These are phyloP conservation scores for Morelia viridis DNA, from an alignment of 2,797 vertebrate genomes.

Conservation along the genomic window DNA sequence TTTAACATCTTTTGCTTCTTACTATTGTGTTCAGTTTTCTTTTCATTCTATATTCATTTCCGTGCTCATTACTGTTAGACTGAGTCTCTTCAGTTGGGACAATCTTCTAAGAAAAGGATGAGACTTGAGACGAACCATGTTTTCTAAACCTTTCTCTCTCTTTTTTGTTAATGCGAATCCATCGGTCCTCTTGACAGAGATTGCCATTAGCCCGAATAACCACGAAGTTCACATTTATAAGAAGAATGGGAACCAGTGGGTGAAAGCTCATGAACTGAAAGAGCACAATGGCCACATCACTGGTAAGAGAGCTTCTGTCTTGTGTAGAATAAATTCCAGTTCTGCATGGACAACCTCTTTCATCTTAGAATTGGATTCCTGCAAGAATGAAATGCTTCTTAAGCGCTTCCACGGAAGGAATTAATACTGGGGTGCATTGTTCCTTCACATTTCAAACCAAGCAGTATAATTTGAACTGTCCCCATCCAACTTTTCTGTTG, in stretches of 20 bases:
- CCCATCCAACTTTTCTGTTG: background rate
- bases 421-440: no score
- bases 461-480: background rate
- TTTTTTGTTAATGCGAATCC: background rate
- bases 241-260: slow-evolving; percentile 95
- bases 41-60: background rate
- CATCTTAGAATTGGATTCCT: background rate
- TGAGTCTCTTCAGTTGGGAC: background rate
- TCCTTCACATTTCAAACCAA: background rate
- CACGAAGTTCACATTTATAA: slow-evolving; percentile 99
- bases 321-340: background rate
- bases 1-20: background rate
- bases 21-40: background rate
- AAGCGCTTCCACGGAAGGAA: background rate
- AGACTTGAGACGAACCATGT: background rate
- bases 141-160: background rate
- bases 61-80: background rate
- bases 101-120: background rate
- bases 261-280: slow-evolving; percentile 95
- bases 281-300: slow-evolving; percentile 99
- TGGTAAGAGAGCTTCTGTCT: slow-evolving; percentile 73
- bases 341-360: background rate
- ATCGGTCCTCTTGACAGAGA: slow-evolving; percentile 78
- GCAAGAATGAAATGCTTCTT: background rate
- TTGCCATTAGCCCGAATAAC: slow-evolving; percentile 98